Evolutionary conservation across 30 jellyfish, hydroid and myxozoan species (phyloP).

Genomic region (Aurelia aurita complex sp. Pacific): DNA sequence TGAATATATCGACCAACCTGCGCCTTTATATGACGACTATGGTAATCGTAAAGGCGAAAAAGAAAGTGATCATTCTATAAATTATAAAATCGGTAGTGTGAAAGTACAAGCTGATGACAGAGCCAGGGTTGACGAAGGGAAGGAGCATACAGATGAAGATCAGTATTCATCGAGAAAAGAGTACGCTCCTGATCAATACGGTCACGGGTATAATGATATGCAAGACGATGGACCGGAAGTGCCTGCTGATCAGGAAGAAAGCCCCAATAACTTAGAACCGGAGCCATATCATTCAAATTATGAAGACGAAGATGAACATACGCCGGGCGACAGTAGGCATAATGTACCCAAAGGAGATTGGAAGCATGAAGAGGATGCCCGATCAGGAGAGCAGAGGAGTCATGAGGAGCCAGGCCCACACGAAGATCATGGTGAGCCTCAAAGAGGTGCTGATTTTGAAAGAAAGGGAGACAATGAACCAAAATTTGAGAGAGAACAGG

Average conservation of each 20-base stretch:
- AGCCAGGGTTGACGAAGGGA: constrained; percentile 23
- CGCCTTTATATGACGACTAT: constrained; percentile 63
- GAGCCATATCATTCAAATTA: constrained; percentile 18
- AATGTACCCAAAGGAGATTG: constrained; percentile 64
- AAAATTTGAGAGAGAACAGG: constrained; percentile 8
- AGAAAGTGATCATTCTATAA: constrained; percentile 33
- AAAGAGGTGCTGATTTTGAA: constrained; percentile 17
- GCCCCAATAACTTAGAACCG: constrained; percentile 58
- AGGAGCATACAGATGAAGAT: constrained; percentile 19
- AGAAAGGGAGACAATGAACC: constrained; percentile 25
- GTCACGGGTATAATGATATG: constrained; percentile 19
- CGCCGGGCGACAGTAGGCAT: constrained; percentile 64
- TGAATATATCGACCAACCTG: constrained; percentile 89
- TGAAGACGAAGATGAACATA: constrained; percentile 43
- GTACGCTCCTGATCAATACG: not conserved
- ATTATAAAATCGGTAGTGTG: constrained; percentile 24
- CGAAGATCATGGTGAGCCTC: constrained; percentile 40
- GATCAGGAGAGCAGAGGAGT: constrained; percentile 9
- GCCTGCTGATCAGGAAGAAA: constrained; percentile 60
- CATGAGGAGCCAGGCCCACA: constrained; percentile 39
- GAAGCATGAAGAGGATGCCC: constrained; percentile 26
- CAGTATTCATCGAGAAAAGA: constrained; percentile 12
- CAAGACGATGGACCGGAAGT: constrained; percentile 72
- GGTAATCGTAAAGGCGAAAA: constrained; percentile 41
- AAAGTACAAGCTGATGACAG: constrained; percentile 44